Base-by-base conservation (phyloP, 2,797 vertebrate genomes). In the Pseudochaenichthys georgianus region DNA sequence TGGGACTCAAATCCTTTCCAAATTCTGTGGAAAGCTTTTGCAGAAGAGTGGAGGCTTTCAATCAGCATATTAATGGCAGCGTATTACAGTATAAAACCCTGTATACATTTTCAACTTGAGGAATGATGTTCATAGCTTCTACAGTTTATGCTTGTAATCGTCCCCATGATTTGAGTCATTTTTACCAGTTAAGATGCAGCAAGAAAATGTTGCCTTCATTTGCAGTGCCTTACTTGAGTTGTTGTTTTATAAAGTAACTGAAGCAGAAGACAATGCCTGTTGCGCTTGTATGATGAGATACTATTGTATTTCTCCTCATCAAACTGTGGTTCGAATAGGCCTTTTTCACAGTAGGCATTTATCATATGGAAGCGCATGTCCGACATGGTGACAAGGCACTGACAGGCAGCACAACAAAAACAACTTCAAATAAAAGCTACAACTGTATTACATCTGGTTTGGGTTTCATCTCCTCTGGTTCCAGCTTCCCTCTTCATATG, bases 401-500 rank as follows among this genome's bases (percentile, higher is more conserved):
- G 28, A 28, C 28, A n/a, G n/a, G n/a, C n/a, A 5, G 28, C 28
- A 28, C 28, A 28, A 28, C 23, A 28, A 28, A 28, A 28, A 28
- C 3, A 28, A 28, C 3, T 28, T 28, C 4, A 28, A 28, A 28
- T 28, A 28, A 28, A 45, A 69, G 34, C 21, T 61, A 3, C 41
- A 34, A 48, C 4, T 28, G n/a, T 59, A 55, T 46, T 60, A 38
- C 19, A 54, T 12, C 16, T 21, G 17, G 13, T 34, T 2, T 2
- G 15, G 52, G 34, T 38, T 42, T 67, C 16, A 23, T 45, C 42
- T 41, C 19, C 51, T 59, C n/a, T 28, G 9, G 41, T 31, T 47
- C 42, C 28, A 69, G 2, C 66, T 55, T 45, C 42, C 53, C 38
- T 84, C 64, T 71, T 78, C 64, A 62, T 59, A 45, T 66, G 83